A percentile compares a stretch with the other conserved stretches of the same genome.
These are phyloP conservation scores for Mus spicilegus DNA, from an alignment of 2,113 vertebrate species.

Conservation along the genomic window DNA sequence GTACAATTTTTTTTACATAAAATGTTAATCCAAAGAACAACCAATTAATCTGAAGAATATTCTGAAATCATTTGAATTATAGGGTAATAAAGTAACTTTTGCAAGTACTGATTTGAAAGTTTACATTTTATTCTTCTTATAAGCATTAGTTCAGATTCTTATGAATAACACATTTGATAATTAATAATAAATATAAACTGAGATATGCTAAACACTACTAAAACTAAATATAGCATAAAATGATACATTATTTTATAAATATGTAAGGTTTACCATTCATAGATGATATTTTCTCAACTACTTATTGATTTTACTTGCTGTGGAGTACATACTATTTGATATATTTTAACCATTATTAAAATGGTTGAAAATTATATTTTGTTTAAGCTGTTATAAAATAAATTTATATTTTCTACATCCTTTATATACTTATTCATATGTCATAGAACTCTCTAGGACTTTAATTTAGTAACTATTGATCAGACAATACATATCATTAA, in stretches of 20 bases:
- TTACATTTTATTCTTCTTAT: neutral
- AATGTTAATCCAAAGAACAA: neutral
- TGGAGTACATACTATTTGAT: neutral
- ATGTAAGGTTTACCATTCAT: neutral
- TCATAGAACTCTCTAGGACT: too few relatives aligned
- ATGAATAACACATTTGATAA: neutral
- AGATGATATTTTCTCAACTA: neutral
- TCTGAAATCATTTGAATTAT: neutral
- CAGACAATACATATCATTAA: too few relatives aligned
- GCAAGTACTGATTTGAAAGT: neutral
- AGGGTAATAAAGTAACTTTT: neutral
- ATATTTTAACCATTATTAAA: neutral
- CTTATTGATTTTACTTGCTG: neutral
- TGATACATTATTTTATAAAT: neutral
- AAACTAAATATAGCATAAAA: neutral
- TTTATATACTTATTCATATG: too few relatives aligned
- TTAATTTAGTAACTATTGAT: too few relatives aligned
- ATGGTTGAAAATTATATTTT: neutral
- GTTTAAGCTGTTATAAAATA: neutral
- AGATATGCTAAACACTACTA: neutral
- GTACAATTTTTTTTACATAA: neutral
- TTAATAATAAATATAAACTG: neutral
- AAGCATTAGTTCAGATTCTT: neutral
- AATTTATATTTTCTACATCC: too few relatives aligned
- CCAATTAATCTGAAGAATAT: neutral